Percentiles rank a stretch among this genome's conserved stretches.
phyloP scores from a whole-genome alignment of 2,797 vertebrate genomes.

The Megalops cyprinoides region DNA sequence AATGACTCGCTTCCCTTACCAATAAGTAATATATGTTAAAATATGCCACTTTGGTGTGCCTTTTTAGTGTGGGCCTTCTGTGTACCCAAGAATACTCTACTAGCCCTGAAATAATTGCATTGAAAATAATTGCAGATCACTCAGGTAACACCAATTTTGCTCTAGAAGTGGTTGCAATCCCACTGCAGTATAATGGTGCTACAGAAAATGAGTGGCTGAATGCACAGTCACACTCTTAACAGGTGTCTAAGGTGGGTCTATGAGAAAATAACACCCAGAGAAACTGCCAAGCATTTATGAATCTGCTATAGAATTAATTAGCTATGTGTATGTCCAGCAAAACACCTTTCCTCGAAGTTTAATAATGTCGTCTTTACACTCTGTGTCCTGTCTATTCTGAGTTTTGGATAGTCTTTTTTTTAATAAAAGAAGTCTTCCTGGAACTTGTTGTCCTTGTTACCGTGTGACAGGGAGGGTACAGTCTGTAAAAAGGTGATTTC shows the following conservation, averaged over 20 bases:
- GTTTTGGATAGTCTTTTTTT: no score
- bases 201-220: neutral
- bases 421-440: no score
- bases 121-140: neutral
- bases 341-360: no score
- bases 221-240: neutral
- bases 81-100: neutral
- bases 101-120: conserved; percentile 12
- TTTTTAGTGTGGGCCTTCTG: neutral
- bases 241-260: neutral
- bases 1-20: conserved; percentile 12
- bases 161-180: neutral
- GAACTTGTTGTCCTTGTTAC: no score
- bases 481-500: no score
- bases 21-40: conserved; percentile 21
- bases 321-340: no score
- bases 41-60: conserved; percentile 12
- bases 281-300: neutral
- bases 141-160: neutral
- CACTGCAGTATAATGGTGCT: neutral
- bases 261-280: neutral
- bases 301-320: no score
- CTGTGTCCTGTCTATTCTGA: no score
- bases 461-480: no score
- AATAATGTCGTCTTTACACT: no score